Base-by-base conservation (phyloP, 2,888 invertebrate species). In the Cabera pusaria region DNA sequence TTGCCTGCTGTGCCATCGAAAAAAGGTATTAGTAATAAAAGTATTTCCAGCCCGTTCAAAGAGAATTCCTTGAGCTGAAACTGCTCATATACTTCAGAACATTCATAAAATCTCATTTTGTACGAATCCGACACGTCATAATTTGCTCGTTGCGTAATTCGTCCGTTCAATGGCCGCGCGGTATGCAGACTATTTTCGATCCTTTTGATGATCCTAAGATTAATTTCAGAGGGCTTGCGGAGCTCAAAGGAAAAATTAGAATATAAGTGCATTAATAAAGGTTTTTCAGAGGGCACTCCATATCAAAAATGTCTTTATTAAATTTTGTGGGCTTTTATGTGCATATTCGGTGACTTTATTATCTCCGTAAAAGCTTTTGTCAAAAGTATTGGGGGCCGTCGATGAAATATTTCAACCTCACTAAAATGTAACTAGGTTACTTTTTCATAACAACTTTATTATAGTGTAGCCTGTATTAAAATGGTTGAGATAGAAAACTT, bases 201-300 rank as follows among this genome's bases (percentile, higher is more conserved):
- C 79, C 83, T 82, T 85, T 83, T 83, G 81, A 85, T 76, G 79
- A 80, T 68, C 72, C 71, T 77, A 79, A 85, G 84, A 86, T 87
- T 86, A 86, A 86, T 87, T 81, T 83, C 69, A 26, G 74, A 69
- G 82, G 77, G 80, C 54, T 71, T 67, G 57, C 58, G 59, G 52
- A 64, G 71, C 72, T 82, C 84, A 87, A 87, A 84, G 81, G 82
- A 80, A 80, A 78, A 81, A 85, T 83, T 79, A 74, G 83, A 83
- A 84, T 81, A 75, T 84, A 85, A 85, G 84, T 86, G 83, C 82
- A 87, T 86, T 84, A 84, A 82, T 87, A 80, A 82, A 84, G 72
- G 74, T 77, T 77, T 76, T 72, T 77, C 65, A 72, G 66, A 73
- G 79, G 65, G 76, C 70, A 77, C 77, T 82, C 72, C 70, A 67